Evolutionary conservation across 2,113 vertebrate genomes (phyloP).

Genomic region (Cygnus atratus): DNA sequence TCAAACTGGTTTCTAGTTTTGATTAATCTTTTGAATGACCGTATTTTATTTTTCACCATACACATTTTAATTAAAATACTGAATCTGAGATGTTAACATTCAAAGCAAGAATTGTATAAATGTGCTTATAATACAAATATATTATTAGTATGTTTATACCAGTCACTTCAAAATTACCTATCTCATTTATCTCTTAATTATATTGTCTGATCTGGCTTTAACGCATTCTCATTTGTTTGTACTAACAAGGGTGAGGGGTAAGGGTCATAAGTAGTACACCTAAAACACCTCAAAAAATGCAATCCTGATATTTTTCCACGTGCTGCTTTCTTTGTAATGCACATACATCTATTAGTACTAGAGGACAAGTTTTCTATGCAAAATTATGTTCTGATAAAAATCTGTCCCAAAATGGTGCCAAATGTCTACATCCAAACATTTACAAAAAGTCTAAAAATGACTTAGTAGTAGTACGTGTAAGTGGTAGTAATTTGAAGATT

Average conservation of each 20-base stretch:
- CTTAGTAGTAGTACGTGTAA: rapidly evolving
- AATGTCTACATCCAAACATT: not conserved
- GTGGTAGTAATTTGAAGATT: not conserved
- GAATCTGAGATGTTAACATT: not conserved
- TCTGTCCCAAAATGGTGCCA: not conserved
- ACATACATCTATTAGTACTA: rapidly evolving
- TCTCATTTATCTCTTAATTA: not conserved
- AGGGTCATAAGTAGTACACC: not conserved
- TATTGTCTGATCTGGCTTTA: not conserved
- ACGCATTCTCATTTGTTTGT: not conserved
- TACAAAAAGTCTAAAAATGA: not conserved
- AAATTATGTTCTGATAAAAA: not conserved
- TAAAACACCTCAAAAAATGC: not conserved
- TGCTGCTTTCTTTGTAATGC: not conserved
- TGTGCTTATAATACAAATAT: conserved; percentile 16
- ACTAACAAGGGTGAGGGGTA: not conserved
- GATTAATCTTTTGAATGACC: conserved; percentile 27
- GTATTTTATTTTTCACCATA: not conserved
- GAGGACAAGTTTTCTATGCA: not conserved
- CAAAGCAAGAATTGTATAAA: not conserved
- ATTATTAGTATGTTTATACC: not conserved
- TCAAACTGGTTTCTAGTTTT: conserved; percentile 8
- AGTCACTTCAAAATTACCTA: conserved; percentile 19
- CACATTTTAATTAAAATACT: not conserved
- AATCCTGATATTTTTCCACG: not conserved